Evolutionary conservation across 2,797 vertebrate species (phyloP), one percentile per base, ranked within the genome.

Genomic region (Poecilia velifera): DNA sequence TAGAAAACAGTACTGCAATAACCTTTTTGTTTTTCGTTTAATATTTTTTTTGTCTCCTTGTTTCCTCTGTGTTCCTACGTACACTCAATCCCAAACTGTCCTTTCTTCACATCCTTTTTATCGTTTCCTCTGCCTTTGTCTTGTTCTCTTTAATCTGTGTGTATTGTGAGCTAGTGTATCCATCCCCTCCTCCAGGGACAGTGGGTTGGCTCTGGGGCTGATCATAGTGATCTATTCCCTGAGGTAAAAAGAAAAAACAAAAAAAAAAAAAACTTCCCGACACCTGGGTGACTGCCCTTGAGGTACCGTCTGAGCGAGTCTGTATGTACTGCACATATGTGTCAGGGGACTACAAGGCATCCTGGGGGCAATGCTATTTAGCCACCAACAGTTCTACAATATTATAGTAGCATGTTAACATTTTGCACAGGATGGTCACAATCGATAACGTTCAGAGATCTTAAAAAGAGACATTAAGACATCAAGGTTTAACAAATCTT

Each of bases 371-470:
- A 93, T 95, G 93, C 86, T 88, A 92, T 88, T 92, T 91, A 92
- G 89, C 90, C 89, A 91, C 86, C 93, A 91, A 91, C 91, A 94
- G 94, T 93, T 93, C 92, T 92, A 92, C 91, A 84, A 90, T 78
- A 86, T 84, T 41, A 80, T 25, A 74, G 66, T 51, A 34, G 74
- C 53, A 46, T 62, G 74, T 53, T 72, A 68, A 77, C 71, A 77
- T 72, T 72, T 36, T 72, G 14, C 53, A 25, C 25, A 66, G 18
- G 28, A 62, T 10, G 73, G 9, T 28, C 16, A 20, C 14, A 28
- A 31, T 28, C 0, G 7, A 73, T 41, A 66, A 14, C 16, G 22
- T 41, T 39, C 10, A 68, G 20, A 25, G 36, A 39, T 68, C 64
- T 22, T 68, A 7, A 10, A 66, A 66, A 66, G 36, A 22, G 31